Percentiles rank a stretch among this genome's conserved stretches.
Conservation (phyloP, 2,797 vertebrate species). For the Chanos chanos region DNA sequence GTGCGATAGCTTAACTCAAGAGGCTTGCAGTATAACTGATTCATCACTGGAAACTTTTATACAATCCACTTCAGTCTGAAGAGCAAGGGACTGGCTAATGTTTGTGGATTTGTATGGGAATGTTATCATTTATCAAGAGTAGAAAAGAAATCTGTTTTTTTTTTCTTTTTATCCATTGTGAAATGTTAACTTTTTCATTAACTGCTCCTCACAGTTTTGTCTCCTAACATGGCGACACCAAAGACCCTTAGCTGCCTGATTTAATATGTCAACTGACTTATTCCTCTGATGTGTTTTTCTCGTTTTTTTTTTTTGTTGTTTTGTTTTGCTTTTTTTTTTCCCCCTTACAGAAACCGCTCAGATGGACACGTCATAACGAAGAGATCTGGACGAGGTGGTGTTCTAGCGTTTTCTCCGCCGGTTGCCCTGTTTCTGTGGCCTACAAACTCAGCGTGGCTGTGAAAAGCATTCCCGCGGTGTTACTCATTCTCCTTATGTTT, state of each 20-base stretch:
- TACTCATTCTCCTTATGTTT: not conserved
- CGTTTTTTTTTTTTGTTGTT: no score
- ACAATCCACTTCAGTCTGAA: no score
- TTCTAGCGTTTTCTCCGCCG: slow-evolving; percentile 27
- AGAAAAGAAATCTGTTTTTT: not conserved
- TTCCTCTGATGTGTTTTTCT: no score
- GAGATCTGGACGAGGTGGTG: not conserved
- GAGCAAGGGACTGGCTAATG: no score
- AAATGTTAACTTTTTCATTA: not conserved
- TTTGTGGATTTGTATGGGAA: no score
- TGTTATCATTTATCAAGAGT: not conserved
- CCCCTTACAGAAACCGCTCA: slow-evolving; percentile 60
- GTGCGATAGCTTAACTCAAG: no score
- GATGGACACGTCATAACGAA: slow-evolving; percentile 74
- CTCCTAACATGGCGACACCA: no score
- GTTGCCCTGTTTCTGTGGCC: slow-evolving; percentile 22
- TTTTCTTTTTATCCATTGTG: not conserved
- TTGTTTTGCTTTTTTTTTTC: slow-evolving; percentile 5
- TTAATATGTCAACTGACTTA: no score
- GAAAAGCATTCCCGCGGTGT: slow-evolving; percentile 8
- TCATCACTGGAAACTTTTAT: no score
- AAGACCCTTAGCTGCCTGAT: no score
- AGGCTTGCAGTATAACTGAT: no score
- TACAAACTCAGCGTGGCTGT: not conserved
- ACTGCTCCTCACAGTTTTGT: no score